Evolutionary conservation across 1,140 invertebrate species (phyloP).

Genomic region (Drosophila pectinifera): DNA sequence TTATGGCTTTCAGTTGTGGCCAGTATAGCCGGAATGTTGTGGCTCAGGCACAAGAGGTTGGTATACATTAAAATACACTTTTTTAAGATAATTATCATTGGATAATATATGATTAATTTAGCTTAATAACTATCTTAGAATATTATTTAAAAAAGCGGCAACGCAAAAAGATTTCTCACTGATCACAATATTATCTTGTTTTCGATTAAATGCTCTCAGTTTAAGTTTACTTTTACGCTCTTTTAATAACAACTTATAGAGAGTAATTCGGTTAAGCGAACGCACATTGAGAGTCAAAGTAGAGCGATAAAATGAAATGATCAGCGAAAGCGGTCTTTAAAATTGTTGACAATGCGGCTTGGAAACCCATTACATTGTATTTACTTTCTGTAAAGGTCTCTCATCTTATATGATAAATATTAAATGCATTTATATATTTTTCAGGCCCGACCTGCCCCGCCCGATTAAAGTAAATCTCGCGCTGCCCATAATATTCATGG

Average conservation of each 20-base stretch:
- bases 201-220: too few relatives aligned
- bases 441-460: slow-evolving; percentile 89
- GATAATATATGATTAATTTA: too few relatives aligned
- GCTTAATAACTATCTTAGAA: too few relatives aligned
- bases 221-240: neutral
- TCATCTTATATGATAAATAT: neutral
- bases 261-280: neutral
- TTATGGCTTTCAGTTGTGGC: slow-evolving; percentile 92
- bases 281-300: neutral
- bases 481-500: slow-evolving; percentile 93
- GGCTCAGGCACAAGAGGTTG: slow-evolving; percentile 88
- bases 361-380: too few relatives aligned
- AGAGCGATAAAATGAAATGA: too few relatives aligned
- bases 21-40: slow-evolving; percentile 92
- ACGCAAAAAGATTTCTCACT: too few relatives aligned
- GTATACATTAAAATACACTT: slow-evolving; percentile 4
- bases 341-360: too few relatives aligned
- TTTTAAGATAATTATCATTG: too few relatives aligned
- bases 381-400: neutral
- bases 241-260: neutral
- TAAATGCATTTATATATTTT: neutral
- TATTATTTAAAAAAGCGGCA: too few relatives aligned
- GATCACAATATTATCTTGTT: too few relatives aligned
- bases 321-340: too few relatives aligned
- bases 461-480: slow-evolving; percentile 93